Conservation (phyloP, 1,140 invertebrate genomes). For the Tetramorium parvispinum region DNA sequence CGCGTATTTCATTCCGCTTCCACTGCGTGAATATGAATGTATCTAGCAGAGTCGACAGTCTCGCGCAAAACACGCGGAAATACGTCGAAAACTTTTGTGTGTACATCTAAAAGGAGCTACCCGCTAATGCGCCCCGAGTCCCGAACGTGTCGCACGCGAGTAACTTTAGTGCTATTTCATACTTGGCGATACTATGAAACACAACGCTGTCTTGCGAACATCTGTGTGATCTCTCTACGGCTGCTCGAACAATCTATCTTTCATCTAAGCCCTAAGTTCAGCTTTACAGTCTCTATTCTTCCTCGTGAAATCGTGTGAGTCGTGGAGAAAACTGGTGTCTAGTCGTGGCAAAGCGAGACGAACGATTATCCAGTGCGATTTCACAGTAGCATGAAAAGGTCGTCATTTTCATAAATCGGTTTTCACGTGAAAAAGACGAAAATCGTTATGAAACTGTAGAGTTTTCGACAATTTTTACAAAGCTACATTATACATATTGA, state of each 20-base stretch:
- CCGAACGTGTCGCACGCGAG: not conserved
- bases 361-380: not conserved
- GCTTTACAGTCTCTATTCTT: constrained; percentile 30
- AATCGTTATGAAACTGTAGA: not conserved
- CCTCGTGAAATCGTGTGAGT: constrained; percentile 32
- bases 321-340: constrained; percentile 36
- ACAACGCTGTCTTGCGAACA: constrained; percentile 17
- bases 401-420: not conserved
- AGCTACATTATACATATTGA: not conserved
- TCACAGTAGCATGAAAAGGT: not conserved
- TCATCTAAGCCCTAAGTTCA: constrained; percentile 51
- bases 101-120: constrained; percentile 9
- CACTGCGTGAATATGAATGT: not conserved
- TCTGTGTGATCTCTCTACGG: constrained; percentile 40
- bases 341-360: constrained; percentile 38
- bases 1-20: constrained; percentile 7
- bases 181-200: constrained; percentile 30
- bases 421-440: not conserved
- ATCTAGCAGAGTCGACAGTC: not conserved
- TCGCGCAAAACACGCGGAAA: not conserved
- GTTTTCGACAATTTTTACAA: not conserved
- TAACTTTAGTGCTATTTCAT: constrained; percentile 48
- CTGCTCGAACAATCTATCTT: constrained; percentile 36
- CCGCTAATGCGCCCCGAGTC: constrained; percentile 15
- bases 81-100: constrained; percentile 12